Conservation (phyloP, 2,113 vertebrate genomes). For the Pluvianellus socialis region DNA sequence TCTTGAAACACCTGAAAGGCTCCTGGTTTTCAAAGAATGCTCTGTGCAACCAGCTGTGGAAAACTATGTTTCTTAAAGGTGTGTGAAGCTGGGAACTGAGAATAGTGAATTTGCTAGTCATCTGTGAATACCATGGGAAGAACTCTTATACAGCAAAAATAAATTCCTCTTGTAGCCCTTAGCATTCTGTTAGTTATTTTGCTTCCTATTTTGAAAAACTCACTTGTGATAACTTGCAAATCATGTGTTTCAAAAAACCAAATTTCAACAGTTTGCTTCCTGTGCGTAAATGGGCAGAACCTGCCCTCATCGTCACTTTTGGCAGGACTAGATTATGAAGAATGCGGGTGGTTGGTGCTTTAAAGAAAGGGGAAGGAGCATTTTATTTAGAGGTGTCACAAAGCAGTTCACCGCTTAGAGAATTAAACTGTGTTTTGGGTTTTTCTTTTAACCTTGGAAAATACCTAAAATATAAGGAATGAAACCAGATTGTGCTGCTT, state of each 20-base stretch:
- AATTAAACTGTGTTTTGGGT: not conserved
- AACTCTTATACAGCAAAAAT: not conserved
- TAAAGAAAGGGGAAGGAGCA: not conserved
- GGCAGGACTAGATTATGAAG: not conserved
- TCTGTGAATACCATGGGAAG: not conserved
- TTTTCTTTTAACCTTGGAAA: not conserved
- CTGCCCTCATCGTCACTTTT: not conserved
- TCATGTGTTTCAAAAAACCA: not conserved
- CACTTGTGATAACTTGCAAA: conserved; percentile 8
- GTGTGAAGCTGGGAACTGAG: not conserved
- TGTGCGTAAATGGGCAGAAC: not conserved
- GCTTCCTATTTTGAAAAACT: not conserved
- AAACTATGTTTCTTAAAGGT: conserved; percentile 1
- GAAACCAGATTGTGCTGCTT: not conserved
- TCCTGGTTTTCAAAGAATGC: not conserved
- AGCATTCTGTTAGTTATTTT: not conserved
- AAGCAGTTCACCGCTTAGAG: not conserved
- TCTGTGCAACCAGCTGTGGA: not conserved
- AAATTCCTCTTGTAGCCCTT: not conserved
- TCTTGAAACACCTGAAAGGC: conserved; percentile 10
- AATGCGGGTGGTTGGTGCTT: accelerated
- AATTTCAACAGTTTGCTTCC: not conserved
- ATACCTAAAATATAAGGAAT: not conserved
- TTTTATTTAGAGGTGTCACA: not conserved
- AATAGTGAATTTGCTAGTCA: not conserved